Evolutionary conservation across 2,113 vertebrate species (phyloP).

Genomic region (Megaceryle torquata): DNA sequence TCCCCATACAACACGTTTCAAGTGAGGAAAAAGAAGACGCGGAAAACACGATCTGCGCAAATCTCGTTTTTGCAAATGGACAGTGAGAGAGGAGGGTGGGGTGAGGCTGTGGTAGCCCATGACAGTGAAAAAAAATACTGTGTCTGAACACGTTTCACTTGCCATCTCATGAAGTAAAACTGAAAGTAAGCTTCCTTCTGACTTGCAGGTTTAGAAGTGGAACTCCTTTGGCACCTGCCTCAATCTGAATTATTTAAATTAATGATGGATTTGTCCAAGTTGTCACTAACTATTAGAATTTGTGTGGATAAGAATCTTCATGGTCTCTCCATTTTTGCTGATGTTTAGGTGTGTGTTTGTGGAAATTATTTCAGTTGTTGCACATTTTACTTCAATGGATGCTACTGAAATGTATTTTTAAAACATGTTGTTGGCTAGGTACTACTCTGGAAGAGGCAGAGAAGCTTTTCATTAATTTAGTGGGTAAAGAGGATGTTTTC

Average conservation of each 20-base stretch:
- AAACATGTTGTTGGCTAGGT: fast-evolving
- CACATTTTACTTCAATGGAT: neutral
- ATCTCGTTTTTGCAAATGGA: fast-evolving
- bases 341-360: neutral
- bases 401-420: neutral
- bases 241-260: neutral
- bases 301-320: neutral
- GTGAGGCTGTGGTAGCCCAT: neutral
- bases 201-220: neutral
- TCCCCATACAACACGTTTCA: fast-evolving
- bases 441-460: neutral
- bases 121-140: neutral
- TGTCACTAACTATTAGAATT: neutral
- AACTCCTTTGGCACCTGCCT: neutral
- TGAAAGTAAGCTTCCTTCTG: neutral
- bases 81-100: too few relatives aligned
- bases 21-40: neutral
- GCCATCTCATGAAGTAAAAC: neutral
- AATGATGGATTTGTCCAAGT: neutral
- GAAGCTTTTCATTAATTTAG: neutral
- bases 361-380: neutral
- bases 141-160: neutral
- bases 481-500: neutral
- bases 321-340: neutral
- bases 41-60: neutral